phyloP scores from a whole-genome alignment of 2,113 vertebrate species.

The Clarias magur region DNA sequence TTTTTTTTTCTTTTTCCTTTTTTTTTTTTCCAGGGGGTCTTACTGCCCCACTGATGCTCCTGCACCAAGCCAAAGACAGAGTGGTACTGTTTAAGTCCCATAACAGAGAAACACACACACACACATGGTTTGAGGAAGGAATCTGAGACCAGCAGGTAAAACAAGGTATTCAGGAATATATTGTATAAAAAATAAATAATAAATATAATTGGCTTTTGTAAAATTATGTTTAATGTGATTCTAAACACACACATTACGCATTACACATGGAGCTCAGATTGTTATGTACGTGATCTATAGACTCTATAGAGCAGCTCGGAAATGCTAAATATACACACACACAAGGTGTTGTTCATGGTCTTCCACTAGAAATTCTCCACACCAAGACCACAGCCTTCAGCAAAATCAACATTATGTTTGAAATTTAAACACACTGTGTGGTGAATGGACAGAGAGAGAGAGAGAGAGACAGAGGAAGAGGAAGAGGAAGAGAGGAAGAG shows the following conservation, averaged over 20 bases:
- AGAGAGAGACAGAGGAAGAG: too few relatives aligned
- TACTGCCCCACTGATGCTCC: constrained; percentile 51
- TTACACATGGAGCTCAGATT: background rate
- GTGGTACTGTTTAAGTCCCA: constrained; percentile 31
- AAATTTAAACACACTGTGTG: background rate
- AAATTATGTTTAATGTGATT: background rate
- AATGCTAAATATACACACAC: background rate
- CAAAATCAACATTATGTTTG: background rate
- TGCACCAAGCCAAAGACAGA: constrained; percentile 29
- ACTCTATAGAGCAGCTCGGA: background rate
- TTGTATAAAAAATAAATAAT: background rate
- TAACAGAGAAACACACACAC: background rate
- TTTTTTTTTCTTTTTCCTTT: constrained; percentile 48
- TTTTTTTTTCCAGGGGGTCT: constrained; percentile 57
- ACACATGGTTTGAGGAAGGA: background rate
- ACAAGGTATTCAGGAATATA: background rate
- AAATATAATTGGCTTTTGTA: background rate
- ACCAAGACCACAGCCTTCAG: background rate
- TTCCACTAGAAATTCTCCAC: background rate
- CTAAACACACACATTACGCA: background rate
- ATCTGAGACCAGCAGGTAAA: background rate
- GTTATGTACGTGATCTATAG: background rate
- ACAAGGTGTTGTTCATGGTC: background rate
- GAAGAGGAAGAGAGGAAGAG: too few relatives aligned
- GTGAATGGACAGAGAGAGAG: background rate